phyloP scores from a whole-genome alignment of 2,113 vertebrate species.

The Tragelaphus imberbis region DNA sequence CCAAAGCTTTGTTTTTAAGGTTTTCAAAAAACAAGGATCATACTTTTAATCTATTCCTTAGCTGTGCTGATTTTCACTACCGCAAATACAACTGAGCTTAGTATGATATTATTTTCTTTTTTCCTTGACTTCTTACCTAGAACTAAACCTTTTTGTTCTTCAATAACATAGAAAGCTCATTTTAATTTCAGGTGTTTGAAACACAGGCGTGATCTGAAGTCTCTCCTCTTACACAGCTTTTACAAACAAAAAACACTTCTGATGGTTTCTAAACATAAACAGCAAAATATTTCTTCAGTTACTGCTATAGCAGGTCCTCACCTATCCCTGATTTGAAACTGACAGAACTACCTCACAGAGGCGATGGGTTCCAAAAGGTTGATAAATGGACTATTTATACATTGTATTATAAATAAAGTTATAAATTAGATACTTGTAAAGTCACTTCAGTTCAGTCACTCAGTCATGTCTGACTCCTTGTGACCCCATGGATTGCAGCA shows the following conservation, averaged over 20 bases:
- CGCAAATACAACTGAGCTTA: background rate
- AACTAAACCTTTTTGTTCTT: background rate
- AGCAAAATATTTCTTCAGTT: background rate
- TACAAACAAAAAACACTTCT: background rate
- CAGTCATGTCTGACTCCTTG: background rate
- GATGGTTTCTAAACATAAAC: background rate
- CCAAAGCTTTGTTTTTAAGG: background rate
- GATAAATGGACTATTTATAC: background rate
- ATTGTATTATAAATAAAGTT: background rate
- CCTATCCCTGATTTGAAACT: background rate
- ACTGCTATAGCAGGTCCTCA: background rate
- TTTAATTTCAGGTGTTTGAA: constrained; percentile 7
- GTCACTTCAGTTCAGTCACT: background rate
- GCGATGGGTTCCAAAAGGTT: background rate
- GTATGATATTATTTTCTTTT: background rate
- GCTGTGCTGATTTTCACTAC: background rate
- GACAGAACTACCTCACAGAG: background rate
- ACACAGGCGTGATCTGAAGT: background rate
- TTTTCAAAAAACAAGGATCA: background rate
- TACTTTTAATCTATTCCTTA: background rate
- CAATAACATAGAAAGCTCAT: background rate
- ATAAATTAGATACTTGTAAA: background rate
- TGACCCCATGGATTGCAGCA: background rate
- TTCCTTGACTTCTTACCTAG: background rate
- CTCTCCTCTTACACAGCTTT: background rate